Evolutionary conservation across 2,888 invertebrate genomes (phyloP).

Genomic region (Dorcus parallelipipedus): DNA sequence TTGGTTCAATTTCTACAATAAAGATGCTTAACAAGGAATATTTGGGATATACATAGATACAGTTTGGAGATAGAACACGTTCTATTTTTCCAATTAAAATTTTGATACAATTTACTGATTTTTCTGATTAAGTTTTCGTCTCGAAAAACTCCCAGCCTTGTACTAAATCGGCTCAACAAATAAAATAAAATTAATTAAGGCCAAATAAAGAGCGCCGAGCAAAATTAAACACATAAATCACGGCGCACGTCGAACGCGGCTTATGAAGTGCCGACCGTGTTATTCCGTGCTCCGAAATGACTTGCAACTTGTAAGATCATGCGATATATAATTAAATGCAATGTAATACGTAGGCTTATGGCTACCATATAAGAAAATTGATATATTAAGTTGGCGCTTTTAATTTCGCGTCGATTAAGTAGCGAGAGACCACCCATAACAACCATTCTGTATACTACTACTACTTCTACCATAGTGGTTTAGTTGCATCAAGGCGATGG

Average conservation of each 20-base stretch:
- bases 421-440: conserved; percentile 34
- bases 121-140: too few relatives aligned
- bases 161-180: not conserved
- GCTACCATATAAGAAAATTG: conserved; percentile 33
- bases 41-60: too few relatives aligned
- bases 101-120: too few relatives aligned
- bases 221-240: conserved; percentile 19
- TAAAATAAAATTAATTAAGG: conserved; percentile 15
- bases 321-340: conserved; percentile 33
- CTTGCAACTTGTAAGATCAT: conserved; percentile 24
- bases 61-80: too few relatives aligned
- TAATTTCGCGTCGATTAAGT: conserved; percentile 33
- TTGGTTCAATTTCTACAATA: too few relatives aligned
- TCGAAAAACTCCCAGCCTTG: too few relatives aligned
- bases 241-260: conserved; percentile 10
- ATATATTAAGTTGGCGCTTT: conserved; percentile 35
- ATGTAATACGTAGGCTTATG: conserved; percentile 31
- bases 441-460: not conserved
- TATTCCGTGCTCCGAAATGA: conserved; percentile 20
- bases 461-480: not conserved
- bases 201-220: conserved; percentile 10
- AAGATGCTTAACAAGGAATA: too few relatives aligned
- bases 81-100: too few relatives aligned
- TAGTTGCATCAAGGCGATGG: too few relatives aligned
- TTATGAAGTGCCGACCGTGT: conserved; percentile 16